These are phyloP conservation scores for Stichopus horrens DNA, from an alignment of 53 echinoderm and acorn worm species.

Conservation along the genomic window DNA sequence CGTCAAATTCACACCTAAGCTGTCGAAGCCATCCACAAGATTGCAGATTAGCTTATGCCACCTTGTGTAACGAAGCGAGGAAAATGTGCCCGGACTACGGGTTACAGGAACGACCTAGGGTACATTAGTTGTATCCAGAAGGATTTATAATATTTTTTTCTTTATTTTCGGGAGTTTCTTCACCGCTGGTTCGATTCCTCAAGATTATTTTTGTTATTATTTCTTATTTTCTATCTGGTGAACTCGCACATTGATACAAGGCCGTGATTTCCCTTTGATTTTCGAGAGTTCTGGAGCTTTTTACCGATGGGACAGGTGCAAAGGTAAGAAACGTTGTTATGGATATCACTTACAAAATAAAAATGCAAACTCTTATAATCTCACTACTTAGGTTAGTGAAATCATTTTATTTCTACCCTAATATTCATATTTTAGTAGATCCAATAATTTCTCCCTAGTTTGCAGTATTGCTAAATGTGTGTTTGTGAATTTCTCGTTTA, in stretches of 20 bases:
- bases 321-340: constrained; percentile 17
- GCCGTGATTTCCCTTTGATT: constrained; percentile 3
- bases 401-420: too few species aligned
- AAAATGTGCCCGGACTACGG: constrained; percentile 29
- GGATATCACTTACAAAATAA: neutral
- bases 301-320: constrained; percentile 27
- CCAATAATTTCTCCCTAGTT: too few species aligned
- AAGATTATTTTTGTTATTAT: neutral
- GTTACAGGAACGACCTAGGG: neutral
- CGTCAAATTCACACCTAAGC: constrained; percentile 40
- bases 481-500: too few species aligned
- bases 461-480: too few species aligned
- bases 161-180: neutral
- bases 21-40: constrained; percentile 20
- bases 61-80: constrained; percentile 22
- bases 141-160: neutral
- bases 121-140: neutral
- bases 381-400: too few species aligned
- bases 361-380: too few species aligned
- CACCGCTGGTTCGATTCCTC: neutral
- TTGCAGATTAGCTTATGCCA: constrained; percentile 7
- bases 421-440: too few species aligned
- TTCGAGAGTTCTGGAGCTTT: neutral
- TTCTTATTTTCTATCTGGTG: neutral
- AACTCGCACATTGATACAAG: neutral